A percentile compares a stretch with the other conserved stretches of the same genome.
phyloP scores from a whole-genome alignment of 2,113 vertebrate genomes.

The Lipophrys pholis region DNA sequence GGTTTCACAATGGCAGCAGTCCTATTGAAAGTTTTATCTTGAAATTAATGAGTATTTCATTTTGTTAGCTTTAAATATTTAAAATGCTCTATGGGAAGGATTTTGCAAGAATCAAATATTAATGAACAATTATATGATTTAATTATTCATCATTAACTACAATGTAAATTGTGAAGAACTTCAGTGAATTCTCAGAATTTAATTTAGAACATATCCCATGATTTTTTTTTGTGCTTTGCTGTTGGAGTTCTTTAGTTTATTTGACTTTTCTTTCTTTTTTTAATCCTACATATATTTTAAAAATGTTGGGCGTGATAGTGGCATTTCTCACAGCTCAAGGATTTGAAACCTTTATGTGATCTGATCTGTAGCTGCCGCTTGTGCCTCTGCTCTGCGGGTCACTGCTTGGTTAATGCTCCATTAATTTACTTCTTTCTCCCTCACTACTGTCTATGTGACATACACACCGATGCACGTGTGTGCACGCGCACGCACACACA shows the following conservation, averaged over 20 bases:
- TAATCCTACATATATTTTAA: too few species aligned
- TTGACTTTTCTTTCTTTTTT: too few species aligned
- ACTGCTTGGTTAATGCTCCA: constrained; percentile 99
- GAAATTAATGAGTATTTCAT: constrained; percentile 9
- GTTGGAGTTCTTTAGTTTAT: too few species aligned
- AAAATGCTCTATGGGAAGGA: background rate
- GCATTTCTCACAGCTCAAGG: too few species aligned
- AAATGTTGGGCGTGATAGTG: too few species aligned
- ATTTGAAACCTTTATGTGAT: constrained; percentile 37
- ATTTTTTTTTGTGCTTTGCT: too few species aligned
- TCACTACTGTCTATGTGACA: constrained; percentile 54
- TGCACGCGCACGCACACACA: constrained; percentile 80
- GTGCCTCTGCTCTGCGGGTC: constrained; percentile 94
- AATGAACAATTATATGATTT: constrained; percentile 8
- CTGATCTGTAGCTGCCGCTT: constrained; percentile 78
- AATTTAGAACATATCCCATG: too few species aligned
- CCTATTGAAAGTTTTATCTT: background rate
- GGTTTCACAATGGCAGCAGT: background rate
- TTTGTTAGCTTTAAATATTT: background rate
- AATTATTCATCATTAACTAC: constrained; percentile 9
- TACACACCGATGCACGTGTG: constrained; percentile 67
- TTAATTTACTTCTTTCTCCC: constrained; percentile 98
- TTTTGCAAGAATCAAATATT: constrained; percentile 8
- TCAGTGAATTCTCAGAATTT: too few species aligned
- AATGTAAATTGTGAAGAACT: background rate